Conservation (phyloP, 2,888 invertebrate species). For the Torymus tubicola region DNA sequence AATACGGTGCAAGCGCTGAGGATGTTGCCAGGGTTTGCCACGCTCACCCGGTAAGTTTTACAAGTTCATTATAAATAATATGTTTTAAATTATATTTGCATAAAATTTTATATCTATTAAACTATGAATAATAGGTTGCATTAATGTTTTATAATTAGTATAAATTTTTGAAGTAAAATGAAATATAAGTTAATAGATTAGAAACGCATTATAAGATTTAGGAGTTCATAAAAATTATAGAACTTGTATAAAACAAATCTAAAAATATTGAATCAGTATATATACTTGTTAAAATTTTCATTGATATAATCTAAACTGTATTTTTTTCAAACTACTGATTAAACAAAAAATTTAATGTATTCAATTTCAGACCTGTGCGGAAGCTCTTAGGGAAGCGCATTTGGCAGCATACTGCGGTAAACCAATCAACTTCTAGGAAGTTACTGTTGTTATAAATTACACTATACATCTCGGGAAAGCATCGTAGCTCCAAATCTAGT, state of each 20-base stretch:
- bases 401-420: constrained; percentile 96
- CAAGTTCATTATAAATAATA: background rate
- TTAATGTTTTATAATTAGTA: constrained; percentile 23
- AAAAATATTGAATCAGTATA: too few relatives aligned
- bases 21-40: constrained; percentile 99
- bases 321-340: too few relatives aligned
- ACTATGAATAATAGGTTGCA: too few relatives aligned
- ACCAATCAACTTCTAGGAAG: constrained; percentile 93
- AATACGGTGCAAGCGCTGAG: constrained; percentile 99
- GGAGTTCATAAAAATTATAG: constrained; percentile 5
- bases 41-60: constrained; percentile 93
- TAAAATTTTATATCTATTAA: too few relatives aligned
- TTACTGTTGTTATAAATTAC: constrained; percentile 44
- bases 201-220: too few relatives aligned
- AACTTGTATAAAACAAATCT: background rate
- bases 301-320: too few relatives aligned
- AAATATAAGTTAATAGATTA: background rate
- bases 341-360: constrained; percentile 41
- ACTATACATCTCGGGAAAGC: constrained; percentile 61
- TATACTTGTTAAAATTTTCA: too few relatives aligned
- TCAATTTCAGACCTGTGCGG: constrained; percentile 90
- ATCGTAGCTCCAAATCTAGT: constrained; percentile 68
- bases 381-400: constrained; percentile 98
- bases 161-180: background rate
- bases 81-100: background rate